A percentile compares a stretch with the other conserved stretches of the same genome.
Conservation (phyloP, 2,113 vertebrate species). For the Nothoprocta perdicaria region DNA sequence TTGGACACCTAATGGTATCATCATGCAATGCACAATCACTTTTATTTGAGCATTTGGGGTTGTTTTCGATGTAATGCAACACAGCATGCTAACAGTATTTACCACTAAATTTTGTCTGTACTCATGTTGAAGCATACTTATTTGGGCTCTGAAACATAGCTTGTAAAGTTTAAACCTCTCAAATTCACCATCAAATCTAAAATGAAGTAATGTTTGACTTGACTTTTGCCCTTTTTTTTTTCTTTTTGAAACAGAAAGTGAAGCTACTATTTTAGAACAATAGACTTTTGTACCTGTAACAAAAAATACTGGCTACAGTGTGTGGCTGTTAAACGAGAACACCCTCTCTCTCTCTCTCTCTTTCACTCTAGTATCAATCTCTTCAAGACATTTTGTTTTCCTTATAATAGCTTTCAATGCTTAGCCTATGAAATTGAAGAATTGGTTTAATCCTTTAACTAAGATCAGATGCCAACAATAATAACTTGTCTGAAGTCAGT, state of each 20-base stretch:
- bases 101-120: slow-evolving; percentile 66
- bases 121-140: slow-evolving; percentile 54
- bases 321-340: slow-evolving; percentile 8
- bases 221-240: slow-evolving; percentile 52
- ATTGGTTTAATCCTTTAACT: neutral
- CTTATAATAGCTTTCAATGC: slow-evolving; percentile 27
- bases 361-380: neutral
- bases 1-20: slow-evolving; percentile 76
- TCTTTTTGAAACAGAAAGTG: slow-evolving; percentile 8
- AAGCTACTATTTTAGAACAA: slow-evolving; percentile 6
- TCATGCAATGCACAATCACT: slow-evolving; percentile 85
- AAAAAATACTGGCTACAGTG: slow-evolving; percentile 25
- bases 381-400: neutral
- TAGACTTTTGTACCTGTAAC: neutral
- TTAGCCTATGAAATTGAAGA: neutral
- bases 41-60: slow-evolving; percentile 69
- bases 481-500: neutral
- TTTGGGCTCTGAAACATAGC: slow-evolving; percentile 65
- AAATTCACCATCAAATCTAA: slow-evolving; percentile 64
- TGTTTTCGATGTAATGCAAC: slow-evolving; percentile 61
- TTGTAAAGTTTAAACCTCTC: slow-evolving; percentile 69
- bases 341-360: neutral
- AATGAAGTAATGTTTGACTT: slow-evolving; percentile 67
- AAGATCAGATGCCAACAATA: neutral
- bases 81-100: slow-evolving; percentile 74